Evolutionary conservation across 2,797 vertebrate species (phyloP).

Genomic region (Chaetophractus vellerosus): DNA sequence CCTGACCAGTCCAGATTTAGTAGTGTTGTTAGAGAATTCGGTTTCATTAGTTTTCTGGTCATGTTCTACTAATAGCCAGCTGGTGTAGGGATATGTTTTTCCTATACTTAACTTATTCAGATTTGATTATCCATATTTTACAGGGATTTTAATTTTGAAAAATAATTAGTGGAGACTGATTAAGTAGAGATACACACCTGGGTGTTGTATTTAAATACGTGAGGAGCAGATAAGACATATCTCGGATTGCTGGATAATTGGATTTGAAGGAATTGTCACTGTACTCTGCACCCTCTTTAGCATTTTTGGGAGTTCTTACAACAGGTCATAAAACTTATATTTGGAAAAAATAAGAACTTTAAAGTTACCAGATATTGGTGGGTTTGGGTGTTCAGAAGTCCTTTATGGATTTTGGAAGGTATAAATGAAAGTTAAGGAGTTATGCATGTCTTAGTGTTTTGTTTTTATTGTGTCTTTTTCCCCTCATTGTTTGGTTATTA

Average conservation of each 20-base stretch:
- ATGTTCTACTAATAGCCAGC: neutral
- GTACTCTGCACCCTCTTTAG: neutral
- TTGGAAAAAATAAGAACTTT: slow-evolving; percentile 42
- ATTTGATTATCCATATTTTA: slow-evolving; percentile 67
- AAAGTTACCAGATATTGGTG: neutral
- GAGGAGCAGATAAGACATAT: neutral
- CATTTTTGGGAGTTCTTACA: slow-evolving; percentile 69
- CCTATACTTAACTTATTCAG: slow-evolving; percentile 38
- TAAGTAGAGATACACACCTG: rapidly evolving
- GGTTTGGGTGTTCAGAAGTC: slow-evolving; percentile 26
- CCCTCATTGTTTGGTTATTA: slow-evolving; percentile 48
- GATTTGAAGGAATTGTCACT: neutral
- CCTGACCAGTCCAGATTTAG: neutral
- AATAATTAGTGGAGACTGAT: slow-evolving; percentile 38
- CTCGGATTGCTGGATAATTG: neutral
- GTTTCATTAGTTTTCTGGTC: slow-evolving; percentile 66
- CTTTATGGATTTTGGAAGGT: slow-evolving; percentile 56
- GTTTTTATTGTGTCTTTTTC: neutral
- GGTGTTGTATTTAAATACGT: neutral
- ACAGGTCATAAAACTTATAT: slow-evolving; percentile 5
- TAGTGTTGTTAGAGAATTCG: neutral
- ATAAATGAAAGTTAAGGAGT: slow-evolving; percentile 63
- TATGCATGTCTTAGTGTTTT: neutral
- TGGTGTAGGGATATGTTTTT: slow-evolving; percentile 57
- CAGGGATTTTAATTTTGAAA: slow-evolving; percentile 20